Base-by-base conservation (phyloP, 2,113 vertebrate genomes). In the Tachuris rubrigastra region DNA sequence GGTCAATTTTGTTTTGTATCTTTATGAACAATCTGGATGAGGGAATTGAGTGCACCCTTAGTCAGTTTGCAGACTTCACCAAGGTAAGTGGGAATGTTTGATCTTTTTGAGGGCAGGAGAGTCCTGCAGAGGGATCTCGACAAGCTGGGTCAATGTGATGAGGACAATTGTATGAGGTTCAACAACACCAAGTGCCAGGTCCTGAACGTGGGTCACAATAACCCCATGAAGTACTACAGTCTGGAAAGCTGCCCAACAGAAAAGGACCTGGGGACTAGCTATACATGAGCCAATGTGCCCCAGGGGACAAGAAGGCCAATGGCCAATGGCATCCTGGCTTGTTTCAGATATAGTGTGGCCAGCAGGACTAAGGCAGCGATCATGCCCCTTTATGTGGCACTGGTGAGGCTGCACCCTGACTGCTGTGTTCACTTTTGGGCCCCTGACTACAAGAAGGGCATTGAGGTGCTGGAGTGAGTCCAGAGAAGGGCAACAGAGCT, bases 401-500 rank as follows among this genome's bases (percentile, higher is more conserved):
- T 35, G 16, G 20, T 46, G 44, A 78, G 23, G 19, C 33, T 18
- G 8, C 37, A 37, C 8, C 16, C 58, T 3, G 7, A 73, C 12
- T 23, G 3, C n/a, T 27, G 20, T 6, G 5, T 7, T 16, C 46
- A 44, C 27, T 50, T 65, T 42, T 72, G 23, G 35, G 27, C 22
- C 31, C 18, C 15, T 33, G 17, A 46, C 62, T 68, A 18, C 13
- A 9, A 8, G 27, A 50, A 66, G 50, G 49, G 50, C 9, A 66
- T 2, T 44, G 52, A 52, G 8, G 6, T 33, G 22, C 3, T 13
- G 12, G 5, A 89, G 15, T 0, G 0, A 24, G 33, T 46, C 33
- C 60, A 67, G 52, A 67, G 27, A 73, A 81, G 27, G 14, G 9
- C 10, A 44, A 58, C 4, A 15, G 44, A 66, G 9, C 10, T 37